Evolutionary conservation across 1,140 invertebrate genomes (phyloP).

Genomic region (Euglossa dilemma): DNA sequence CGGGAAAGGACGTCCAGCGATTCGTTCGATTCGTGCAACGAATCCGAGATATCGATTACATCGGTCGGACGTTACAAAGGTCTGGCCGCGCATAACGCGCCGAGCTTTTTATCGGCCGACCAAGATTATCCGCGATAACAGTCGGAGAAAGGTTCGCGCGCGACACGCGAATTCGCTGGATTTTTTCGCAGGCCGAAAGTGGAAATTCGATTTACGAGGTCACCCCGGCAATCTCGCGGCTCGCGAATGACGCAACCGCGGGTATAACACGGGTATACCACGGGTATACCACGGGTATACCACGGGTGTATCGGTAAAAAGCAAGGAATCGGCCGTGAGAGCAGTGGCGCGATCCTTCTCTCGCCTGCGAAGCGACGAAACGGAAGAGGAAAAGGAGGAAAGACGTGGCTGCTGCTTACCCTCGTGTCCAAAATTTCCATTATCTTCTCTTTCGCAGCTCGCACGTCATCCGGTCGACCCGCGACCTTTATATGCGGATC

Average conservation of each 20-base stretch:
- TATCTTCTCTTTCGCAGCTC: constrained; percentile 92
- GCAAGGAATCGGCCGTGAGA: too few relatives aligned
- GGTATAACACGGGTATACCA: too few relatives aligned
- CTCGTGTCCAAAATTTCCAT: constrained; percentile 93
- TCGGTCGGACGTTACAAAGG: neutral
- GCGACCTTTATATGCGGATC: constrained; percentile 97
- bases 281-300: too few relatives aligned
- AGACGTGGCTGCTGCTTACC: constrained; percentile 86
- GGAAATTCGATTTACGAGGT: constrained; percentile 42
- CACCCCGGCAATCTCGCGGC: constrained; percentile 11
- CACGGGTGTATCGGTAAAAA: too few relatives aligned
- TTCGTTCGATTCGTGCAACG: neutral
- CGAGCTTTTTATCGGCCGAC: constrained; percentile 3
- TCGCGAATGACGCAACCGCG: constrained; percentile 20
- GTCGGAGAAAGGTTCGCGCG: neutral
- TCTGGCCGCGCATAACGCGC: neutral
- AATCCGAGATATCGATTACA: neutral
- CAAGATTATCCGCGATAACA: constrained; percentile 39
- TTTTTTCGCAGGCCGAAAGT: constrained; percentile 12
- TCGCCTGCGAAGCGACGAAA: neutral
- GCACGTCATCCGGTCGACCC: constrained; percentile 91
- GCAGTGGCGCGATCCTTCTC: too few relatives aligned
- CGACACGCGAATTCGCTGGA: constrained; percentile 8
- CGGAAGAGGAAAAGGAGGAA: neutral
- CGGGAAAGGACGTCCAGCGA: too few relatives aligned